Conservation (phyloP, 2,113 vertebrate species). For the Hylia prasina region DNA sequence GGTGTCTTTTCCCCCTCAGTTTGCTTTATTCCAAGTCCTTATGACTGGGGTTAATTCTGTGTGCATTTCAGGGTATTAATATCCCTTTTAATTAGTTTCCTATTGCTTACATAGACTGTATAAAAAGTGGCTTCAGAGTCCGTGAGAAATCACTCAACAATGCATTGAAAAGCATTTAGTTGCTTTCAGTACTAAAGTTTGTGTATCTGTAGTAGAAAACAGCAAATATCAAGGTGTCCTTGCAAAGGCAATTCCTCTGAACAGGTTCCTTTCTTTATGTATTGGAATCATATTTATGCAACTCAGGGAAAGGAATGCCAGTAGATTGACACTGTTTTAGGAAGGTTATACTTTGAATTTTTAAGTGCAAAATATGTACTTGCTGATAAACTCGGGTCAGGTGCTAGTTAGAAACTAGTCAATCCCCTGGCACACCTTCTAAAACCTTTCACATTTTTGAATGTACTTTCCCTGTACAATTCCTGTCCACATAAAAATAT, state of each 20-base stretch:
- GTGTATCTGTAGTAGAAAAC: background rate
- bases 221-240: background rate
- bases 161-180: background rate
- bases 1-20: background rate
- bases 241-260: background rate
- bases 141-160: background rate
- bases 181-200: background rate
- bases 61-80: background rate
- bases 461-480: background rate
- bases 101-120: background rate
- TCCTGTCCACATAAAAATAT: conserved; percentile 2
- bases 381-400: background rate
- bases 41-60: background rate
- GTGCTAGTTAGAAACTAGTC: background rate
- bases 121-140: background rate
- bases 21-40: background rate
- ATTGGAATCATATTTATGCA: background rate
- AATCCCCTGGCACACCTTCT: background rate
- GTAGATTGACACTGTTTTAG: background rate
- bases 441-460: background rate
- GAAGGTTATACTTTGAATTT: background rate
- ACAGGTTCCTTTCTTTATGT: background rate
- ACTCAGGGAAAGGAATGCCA: background rate
- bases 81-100: background rate
- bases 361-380: background rate